Conservation (phyloP, 2,797 vertebrate species). For the Borostomias antarcticus region DNA sequence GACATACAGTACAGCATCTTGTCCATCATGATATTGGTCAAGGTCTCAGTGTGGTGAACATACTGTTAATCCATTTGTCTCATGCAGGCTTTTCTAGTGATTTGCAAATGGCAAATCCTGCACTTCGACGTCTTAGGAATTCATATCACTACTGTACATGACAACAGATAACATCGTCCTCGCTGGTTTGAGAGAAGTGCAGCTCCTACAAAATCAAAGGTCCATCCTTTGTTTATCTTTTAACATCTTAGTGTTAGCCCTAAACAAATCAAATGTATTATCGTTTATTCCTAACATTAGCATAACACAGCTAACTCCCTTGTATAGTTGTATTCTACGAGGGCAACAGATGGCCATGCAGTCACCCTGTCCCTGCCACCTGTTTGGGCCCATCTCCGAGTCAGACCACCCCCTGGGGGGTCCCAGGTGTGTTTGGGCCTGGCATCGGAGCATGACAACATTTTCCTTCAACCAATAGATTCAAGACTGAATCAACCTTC, state of each 20-base stretch:
- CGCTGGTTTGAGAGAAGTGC: not conserved
- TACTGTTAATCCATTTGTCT: conserved; percentile 8
- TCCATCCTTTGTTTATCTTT: not conserved
- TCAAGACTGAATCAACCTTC: conserved; percentile 28
- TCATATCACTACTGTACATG: not conserved
- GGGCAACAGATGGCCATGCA: conserved; percentile 45
- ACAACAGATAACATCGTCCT: conserved; percentile 1
- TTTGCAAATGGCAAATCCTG: not conserved
- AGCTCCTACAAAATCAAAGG: not conserved
- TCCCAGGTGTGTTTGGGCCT: conserved; percentile 48
- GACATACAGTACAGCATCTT: not conserved
- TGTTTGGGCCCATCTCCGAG: conserved; percentile 39
- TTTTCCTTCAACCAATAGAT: conserved; percentile 35
- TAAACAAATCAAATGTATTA: not conserved
- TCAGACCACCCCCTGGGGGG: conserved; percentile 42
- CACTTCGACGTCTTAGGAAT: not conserved
- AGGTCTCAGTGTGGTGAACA: not conserved
- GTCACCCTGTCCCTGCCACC: conserved; percentile 28
- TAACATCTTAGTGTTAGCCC: not conserved
- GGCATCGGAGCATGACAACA: conserved; percentile 39
- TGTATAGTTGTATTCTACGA: conserved; percentile 2
- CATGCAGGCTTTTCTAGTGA: not conserved
- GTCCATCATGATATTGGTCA: not conserved
- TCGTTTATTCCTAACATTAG: not conserved
- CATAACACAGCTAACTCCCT: too few species aligned